Percentiles rank a stretch among this genome's conserved stretches.
Evolutionary conservation across 2,888 invertebrate species (phyloP).

Genomic region (Papilio elwesi): DNA sequence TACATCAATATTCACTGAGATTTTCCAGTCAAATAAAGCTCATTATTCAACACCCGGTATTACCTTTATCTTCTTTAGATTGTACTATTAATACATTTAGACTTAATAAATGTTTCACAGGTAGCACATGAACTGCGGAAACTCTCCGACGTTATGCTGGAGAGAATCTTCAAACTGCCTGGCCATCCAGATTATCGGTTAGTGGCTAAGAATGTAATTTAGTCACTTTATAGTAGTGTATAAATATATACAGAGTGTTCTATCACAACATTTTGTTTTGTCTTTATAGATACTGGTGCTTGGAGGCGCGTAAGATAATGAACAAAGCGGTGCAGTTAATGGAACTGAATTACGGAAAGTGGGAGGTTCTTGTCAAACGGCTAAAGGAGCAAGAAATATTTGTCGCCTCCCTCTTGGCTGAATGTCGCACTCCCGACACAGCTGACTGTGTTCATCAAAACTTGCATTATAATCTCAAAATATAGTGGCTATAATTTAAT

Average conservation of each 20-base stretch:
- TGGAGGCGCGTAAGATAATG: conserved; percentile 77
- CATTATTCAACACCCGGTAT: no score
- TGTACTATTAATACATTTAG: no score
- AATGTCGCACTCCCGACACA: conserved; percentile 54
- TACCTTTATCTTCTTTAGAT: no score
- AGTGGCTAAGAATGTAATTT: conserved; percentile 15
- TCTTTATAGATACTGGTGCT: conserved; percentile 70
- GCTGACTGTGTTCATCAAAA: conserved; percentile 62
- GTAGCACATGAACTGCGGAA: conserved; percentile 87
- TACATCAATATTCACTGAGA: no score
- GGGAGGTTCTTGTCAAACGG: conserved; percentile 74
- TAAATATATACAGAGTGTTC: background rate
- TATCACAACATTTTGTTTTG: background rate
- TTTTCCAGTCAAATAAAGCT: no score
- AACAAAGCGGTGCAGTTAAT: conserved; percentile 79
- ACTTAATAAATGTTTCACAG: conserved; percentile 48
- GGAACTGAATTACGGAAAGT: conserved; percentile 80
- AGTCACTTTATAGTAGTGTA: background rate
- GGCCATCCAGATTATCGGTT: conserved; percentile 71
- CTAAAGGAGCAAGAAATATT: conserved; percentile 69
- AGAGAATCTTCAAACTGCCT: conserved; percentile 69
- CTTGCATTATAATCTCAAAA: conserved; percentile 72
- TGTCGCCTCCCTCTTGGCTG: conserved; percentile 64
- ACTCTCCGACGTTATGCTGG: conserved; percentile 84
- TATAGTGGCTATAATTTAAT: conserved; percentile 46